Conservation (phyloP, 2,797 vertebrate species). For the Gymnothorax javanicus region DNA sequence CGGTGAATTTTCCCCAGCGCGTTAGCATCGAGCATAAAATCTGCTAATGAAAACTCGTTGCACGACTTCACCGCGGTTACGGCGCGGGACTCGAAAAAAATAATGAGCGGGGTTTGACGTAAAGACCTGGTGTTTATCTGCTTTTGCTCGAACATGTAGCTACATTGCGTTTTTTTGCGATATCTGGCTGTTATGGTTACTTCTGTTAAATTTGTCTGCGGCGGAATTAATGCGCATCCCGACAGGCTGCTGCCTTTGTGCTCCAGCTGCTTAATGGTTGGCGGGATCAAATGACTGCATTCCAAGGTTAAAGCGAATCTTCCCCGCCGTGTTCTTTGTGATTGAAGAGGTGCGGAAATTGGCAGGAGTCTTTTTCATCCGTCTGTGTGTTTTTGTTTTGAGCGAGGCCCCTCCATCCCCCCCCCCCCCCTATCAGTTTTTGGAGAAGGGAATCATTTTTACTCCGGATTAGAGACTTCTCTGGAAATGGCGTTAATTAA, state of each 20-base stretch:
- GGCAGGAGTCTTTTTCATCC: background rate
- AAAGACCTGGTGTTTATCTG: background rate
- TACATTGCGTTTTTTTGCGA: background rate
- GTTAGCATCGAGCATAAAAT: background rate
- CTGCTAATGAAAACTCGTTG: background rate
- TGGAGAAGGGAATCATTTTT: background rate
- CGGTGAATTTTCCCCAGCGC: background rate
- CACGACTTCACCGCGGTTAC: background rate
- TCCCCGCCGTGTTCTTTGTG: background rate
- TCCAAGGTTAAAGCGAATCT: background rate
- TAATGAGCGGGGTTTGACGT: background rate
- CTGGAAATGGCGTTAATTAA: conserved; percentile 43
- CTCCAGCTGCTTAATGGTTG: background rate
- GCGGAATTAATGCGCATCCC: background rate
- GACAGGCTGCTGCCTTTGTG: background rate
- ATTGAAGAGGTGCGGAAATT: background rate
- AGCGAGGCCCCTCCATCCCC: background rate
- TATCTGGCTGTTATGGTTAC: background rate
- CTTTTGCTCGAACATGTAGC: background rate
- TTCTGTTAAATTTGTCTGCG: background rate
- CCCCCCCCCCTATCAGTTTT: background rate
- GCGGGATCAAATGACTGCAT: background rate
- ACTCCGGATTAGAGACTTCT: conserved; percentile 31
- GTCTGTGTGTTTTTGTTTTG: background rate
- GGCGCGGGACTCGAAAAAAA: background rate